Evolutionary conservation across 64 coral and sea anemone genomes (phyloP).

Genomic region (Catalaphyllia jardinei): DNA sequence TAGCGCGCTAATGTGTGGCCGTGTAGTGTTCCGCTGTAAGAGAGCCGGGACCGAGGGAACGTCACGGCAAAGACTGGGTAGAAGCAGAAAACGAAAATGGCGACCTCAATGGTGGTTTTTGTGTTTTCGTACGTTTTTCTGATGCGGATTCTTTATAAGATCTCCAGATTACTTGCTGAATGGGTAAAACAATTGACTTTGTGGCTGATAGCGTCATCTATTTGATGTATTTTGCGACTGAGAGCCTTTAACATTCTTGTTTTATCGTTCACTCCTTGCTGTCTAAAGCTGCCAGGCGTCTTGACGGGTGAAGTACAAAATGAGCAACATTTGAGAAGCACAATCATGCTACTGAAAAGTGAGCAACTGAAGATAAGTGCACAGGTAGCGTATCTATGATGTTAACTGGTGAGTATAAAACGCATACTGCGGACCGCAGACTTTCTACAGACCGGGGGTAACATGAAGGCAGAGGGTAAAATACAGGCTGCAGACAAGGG

Average conservation of each 20-base stretch:
- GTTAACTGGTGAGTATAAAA: neutral
- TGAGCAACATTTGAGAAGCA: neutral
- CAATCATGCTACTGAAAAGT: conserved; percentile 8
- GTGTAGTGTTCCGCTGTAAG: neutral
- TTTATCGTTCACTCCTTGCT: neutral
- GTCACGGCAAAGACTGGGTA: neutral
- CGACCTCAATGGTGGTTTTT: conserved; percentile 22
- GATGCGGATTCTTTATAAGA: conserved; percentile 28
- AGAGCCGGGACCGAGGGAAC: neutral
- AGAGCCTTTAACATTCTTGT: neutral
- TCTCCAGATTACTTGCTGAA: neutral
- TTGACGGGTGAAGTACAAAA: neutral
- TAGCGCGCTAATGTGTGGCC: neutral
- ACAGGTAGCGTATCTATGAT: neutral
- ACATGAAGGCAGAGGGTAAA: no score
- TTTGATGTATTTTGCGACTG: neutral
- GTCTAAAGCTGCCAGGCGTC: neutral
- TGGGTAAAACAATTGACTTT: neutral
- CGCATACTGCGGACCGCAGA: no score
- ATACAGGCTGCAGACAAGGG: no score
- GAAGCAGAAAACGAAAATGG: neutral
- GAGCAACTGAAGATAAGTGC: conserved; percentile 5
- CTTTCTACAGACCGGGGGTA: no score
- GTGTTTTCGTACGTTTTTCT: conserved; percentile 16
- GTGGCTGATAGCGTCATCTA: neutral